phyloP scores from a whole-genome alignment of 2,113 vertebrate species.

The Poeciliopsis prolifica region DNA sequence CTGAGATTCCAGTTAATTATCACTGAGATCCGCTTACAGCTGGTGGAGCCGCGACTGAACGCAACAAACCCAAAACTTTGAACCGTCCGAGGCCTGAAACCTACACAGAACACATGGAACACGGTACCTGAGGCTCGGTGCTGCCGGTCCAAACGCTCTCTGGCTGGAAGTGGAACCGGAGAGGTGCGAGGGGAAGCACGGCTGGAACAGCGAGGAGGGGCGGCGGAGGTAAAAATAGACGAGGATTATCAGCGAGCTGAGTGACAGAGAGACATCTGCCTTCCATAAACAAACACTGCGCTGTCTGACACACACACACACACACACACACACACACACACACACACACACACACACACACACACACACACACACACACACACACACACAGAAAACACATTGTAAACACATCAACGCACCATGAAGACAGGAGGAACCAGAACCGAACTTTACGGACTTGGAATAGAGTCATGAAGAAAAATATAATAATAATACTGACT shows the following conservation, averaged over 20 bases:
- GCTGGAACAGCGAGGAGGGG: not conserved
- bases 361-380: no score
- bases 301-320: no score
- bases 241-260: conserved; percentile 36
- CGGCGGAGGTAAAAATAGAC: conserved; percentile 38
- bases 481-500: no score
- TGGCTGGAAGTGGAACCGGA: not conserved
- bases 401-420: not conserved
- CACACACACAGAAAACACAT: no score
- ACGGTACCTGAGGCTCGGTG: not conserved
- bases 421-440: not conserved
- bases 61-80: not conserved
- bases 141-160: conserved; percentile 3
- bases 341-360: no score
- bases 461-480: no score
- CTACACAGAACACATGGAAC: not conserved
- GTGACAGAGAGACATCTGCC: conserved; percentile 30
- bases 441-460: not conserved
- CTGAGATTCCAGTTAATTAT: not conserved
- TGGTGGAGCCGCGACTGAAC: not conserved
- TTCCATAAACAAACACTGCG: conserved; percentile 28
- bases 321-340: no score
- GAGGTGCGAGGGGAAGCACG: not conserved
- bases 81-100: not conserved
- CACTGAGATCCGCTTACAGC: not conserved